Percentiles rank a stretch among this genome's conserved stretches.
Evolutionary conservation across 2,797 vertebrate genomes (phyloP).

Genomic region (Urosaurus nigricauda): DNA sequence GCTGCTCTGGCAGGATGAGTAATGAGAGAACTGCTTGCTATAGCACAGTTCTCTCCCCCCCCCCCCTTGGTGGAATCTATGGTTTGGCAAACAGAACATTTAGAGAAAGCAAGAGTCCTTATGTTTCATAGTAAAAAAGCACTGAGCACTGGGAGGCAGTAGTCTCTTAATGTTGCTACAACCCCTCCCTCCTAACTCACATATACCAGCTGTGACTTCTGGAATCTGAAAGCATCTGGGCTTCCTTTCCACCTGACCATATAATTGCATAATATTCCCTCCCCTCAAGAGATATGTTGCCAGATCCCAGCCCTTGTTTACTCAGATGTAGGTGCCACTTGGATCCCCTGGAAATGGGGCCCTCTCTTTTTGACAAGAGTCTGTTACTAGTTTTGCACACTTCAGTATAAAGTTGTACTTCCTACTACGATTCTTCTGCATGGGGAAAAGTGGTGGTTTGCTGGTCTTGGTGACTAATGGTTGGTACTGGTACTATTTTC

Average conservation of each 20-base stretch:
- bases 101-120: background rate
- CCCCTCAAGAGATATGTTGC: background rate
- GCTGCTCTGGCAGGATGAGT: too few species aligned
- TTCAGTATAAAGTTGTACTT: background rate
- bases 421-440: background rate
- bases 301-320: background rate
- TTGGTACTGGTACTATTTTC: background rate
- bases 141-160: too few species aligned
- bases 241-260: background rate
- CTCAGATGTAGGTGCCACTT: background rate
- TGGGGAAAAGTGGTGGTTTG: background rate
- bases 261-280: rapidly evolving
- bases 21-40: background rate
- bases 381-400: slow-evolving; percentile 1
- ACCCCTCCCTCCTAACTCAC: background rate
- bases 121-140: too few species aligned
- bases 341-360: background rate
- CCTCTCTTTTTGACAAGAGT: background rate
- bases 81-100: background rate
- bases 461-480: slow-evolving; percentile 11
- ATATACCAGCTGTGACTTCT: background rate
- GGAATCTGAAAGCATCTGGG: background rate
- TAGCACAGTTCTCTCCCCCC: too few species aligned
- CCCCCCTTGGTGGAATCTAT: background rate
- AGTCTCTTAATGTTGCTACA: too few species aligned